Evolutionary conservation across 1,140 invertebrate genomes (phyloP), one percentile per base, ranked within the genome.

Genomic region (Bombus sylvicola): DNA sequence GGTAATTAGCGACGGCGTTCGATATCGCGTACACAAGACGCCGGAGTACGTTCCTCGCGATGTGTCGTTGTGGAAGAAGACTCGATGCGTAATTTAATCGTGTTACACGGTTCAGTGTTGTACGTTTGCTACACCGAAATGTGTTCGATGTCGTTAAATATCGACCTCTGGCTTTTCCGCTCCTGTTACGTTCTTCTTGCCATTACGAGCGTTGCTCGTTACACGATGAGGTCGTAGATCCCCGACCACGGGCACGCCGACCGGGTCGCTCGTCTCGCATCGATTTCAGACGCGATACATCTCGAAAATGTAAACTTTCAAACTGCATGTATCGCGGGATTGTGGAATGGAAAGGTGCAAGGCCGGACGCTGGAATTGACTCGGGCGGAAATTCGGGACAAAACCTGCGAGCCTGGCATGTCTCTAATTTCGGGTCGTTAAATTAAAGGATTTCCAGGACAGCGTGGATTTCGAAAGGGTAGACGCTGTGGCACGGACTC

Each of bases 91-190:
- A 90, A 91, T 82, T 72, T 87, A 90, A 89, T 83, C 84, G 78
- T 39, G 68, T 47, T 83, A 79, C 3, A 62, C 59, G 68, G 79
- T 86, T 89, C 43, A n/a, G 37, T 39, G 68, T 80, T 66, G 71
- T 72, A 74, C 80, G 85, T 92, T 92, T 90, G 89, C 85, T 47
- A 85, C 85, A 84, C 77, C 91, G 92, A 93, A 90, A 25, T 68
- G 47, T 87, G 86, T 85, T 93, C 91, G 88, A 86, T 91, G 91
- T 88, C 89, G 79, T 91, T 93, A 93, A 62, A 92, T 92, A 92
- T 83, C 83, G 89, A 89, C 85, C 62, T 28, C 34, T 34, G 69
- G 57, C 80, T 74, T 59, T 41, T 62, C 59, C 73, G 57, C 73
- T 47, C 43, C 47, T 41, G 71, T 87, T 82, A 59, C 72, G 34